Evolutionary conservation across 1,140 invertebrate genomes (phyloP).

Genomic region (Drosophila mayri): DNA sequence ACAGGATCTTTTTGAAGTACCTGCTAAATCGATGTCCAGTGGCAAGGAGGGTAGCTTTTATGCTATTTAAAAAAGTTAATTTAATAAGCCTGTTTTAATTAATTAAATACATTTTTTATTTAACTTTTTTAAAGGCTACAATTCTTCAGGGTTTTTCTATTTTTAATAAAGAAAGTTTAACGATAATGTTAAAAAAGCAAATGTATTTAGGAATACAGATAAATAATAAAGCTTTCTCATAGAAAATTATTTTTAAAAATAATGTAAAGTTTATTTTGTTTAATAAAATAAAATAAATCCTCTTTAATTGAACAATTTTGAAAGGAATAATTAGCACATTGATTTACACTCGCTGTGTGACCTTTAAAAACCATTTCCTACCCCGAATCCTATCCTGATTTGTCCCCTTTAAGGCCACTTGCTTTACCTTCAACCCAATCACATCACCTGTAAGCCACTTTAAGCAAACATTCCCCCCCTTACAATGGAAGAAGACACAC

Average conservation of each 20-base stretch:
- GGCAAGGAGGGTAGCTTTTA: too few species aligned
- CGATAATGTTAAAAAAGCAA: too few species aligned
- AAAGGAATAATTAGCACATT: background rate
- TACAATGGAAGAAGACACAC: slow-evolving; percentile 21
- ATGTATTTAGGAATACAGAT: background rate
- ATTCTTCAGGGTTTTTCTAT: too few species aligned
- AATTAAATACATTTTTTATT: too few species aligned
- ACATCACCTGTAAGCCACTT: slow-evolving; percentile 44
- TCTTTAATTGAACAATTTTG: background rate
- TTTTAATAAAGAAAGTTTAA: too few species aligned
- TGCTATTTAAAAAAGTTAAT: too few species aligned
- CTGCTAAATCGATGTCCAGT: slow-evolving; percentile 9
- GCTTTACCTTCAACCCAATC: slow-evolving; percentile 14
- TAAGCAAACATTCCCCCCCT: slow-evolving; percentile 35
- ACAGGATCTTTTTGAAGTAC: slow-evolving; percentile 31
- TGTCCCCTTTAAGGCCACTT: background rate
- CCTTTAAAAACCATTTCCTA: background rate
- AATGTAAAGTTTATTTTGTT: background rate
- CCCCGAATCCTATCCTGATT: too few species aligned
- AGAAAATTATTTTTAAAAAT: background rate
- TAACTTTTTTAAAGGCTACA: too few species aligned
- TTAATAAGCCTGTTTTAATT: too few species aligned
- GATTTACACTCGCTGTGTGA: background rate
- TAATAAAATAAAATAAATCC: background rate
- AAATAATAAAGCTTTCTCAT: background rate